Base-by-base conservation (phyloP, 1,140 invertebrate species). In the Pogonus chalceus region DNA sequence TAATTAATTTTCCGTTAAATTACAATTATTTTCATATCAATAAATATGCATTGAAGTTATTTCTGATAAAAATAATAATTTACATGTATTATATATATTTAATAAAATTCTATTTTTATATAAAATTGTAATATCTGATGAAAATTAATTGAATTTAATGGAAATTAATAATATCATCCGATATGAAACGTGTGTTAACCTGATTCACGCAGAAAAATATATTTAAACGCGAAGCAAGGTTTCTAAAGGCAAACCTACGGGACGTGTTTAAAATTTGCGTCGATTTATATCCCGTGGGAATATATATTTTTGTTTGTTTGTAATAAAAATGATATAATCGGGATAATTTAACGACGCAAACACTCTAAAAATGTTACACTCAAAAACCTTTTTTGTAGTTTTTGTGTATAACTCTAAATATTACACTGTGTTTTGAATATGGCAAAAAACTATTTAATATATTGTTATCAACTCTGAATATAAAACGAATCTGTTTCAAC, bases 161-260 rank as follows among this genome's bases (percentile, higher is more conserved):
- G n/a, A n/a, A n/a, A n/a, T n/a, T n/a, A n/a, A n/a, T n/a, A n/a
- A n/a, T n/a, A n/a, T n/a, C n/a, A n/a, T n/a, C n/a, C n/a, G n/a
- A n/a, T n/a, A n/a, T 43, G 37, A 43, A 43, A 43, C 18, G 37
- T 43, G 37, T 43, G 9, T 10, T 16, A 43, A 16, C 47, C 47
- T 7, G 47, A 18, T 49, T 49, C 47, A 49, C 47, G 47, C 47
- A 49, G 9, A 22, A 23, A 49, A 49, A 49, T 22, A 49, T 49
- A 49, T 49, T 49, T 22, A 22, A 23, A 51, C 49, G 49, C 49
- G 23, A 51, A 51, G 49, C 49, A n/a, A 35, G 49, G 23, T 51
- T 51, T 51, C 26, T 24, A 51, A 51, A 51, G 49, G 49, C 49
- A 51, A 51, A 24, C 31, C 49, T 51, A 51, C 22, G 49, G 49